A percentile compares a stretch with the other conserved stretches of the same genome.
These are phyloP conservation scores for Noctua fimbriata DNA, from an alignment of 2,888 invertebrate species.

Conservation along the genomic window DNA sequence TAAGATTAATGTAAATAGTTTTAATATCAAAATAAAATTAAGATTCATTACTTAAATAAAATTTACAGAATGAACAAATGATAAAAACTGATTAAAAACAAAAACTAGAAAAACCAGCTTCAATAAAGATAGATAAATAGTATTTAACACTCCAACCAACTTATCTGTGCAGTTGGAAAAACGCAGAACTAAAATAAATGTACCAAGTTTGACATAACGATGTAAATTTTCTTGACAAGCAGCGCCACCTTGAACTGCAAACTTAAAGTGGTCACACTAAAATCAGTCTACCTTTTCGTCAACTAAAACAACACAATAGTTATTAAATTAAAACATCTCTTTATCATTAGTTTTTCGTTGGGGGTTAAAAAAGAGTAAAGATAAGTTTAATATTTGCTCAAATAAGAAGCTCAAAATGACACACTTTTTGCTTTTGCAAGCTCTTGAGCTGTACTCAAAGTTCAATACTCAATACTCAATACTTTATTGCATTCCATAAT, in stretches of 20 bases:
- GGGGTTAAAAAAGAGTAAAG: background rate
- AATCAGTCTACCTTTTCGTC: no score
- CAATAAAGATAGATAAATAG: no score
- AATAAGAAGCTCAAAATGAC: background rate
- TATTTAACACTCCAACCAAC: background rate
- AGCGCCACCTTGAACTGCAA: no score
- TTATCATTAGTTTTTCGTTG: background rate
- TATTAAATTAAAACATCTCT: background rate
- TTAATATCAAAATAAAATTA: conserved; percentile 48
- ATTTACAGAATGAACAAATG: conserved; percentile 35
- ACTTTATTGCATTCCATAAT: no score
- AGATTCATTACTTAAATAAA: conserved; percentile 10
- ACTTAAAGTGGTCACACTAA: no score
- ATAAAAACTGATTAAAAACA: background rate
- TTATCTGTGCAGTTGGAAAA: no score
- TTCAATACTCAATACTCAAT: no score
- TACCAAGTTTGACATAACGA: no score
- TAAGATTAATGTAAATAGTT: conserved; percentile 65
- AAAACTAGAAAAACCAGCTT: background rate
- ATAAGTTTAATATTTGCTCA: background rate
- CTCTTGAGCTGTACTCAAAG: background rate
- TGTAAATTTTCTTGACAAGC: no score
- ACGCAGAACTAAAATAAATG: no score
- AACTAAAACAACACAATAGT: background rate
- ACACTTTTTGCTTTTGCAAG: background rate